A percentile compares a stretch with the other conserved stretches of the same genome.
These are phyloP conservation scores for Lepidothrix coronata DNA, from an alignment of 2,113 vertebrate genomes.

Conservation along the genomic window DNA sequence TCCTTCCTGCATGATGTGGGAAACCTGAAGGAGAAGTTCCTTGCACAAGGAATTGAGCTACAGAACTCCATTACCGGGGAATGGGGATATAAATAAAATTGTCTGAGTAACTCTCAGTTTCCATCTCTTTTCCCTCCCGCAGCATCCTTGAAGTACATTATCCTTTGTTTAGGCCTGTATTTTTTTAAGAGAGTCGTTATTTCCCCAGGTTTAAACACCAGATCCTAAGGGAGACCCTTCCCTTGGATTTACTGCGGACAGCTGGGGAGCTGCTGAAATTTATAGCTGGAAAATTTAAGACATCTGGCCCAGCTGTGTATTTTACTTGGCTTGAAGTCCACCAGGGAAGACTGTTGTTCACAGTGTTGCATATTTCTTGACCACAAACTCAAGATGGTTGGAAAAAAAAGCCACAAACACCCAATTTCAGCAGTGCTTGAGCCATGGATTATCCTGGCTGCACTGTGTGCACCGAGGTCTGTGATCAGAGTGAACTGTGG, in stretches of 20 bases:
- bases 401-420: background rate
- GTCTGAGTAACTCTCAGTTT: conserved; percentile 18
- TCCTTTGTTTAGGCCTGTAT: background rate
- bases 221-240: background rate
- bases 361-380: background rate
- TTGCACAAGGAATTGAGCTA: conserved; percentile 6
- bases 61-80: conserved; percentile 41
- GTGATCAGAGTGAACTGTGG: background rate
- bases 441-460: background rate
- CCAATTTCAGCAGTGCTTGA: background rate
- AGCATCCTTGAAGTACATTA: background rate
- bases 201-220: background rate
- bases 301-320: background rate
- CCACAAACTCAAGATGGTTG: background rate
- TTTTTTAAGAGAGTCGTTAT: background rate
- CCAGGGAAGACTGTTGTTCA: background rate
- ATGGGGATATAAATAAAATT: conserved; percentile 75
- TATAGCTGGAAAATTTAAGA: background rate
- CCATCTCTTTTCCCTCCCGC: background rate
- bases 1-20: conserved; percentile 60
- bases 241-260: background rate
- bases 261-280: background rate
- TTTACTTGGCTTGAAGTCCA: background rate
- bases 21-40: conserved; percentile 33
- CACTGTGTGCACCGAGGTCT: accelerated